Evolutionary conservation across 1,140 invertebrate species (phyloP), one percentile per base, ranked within the genome.

Genomic region (Drosophila tsacasi): DNA sequence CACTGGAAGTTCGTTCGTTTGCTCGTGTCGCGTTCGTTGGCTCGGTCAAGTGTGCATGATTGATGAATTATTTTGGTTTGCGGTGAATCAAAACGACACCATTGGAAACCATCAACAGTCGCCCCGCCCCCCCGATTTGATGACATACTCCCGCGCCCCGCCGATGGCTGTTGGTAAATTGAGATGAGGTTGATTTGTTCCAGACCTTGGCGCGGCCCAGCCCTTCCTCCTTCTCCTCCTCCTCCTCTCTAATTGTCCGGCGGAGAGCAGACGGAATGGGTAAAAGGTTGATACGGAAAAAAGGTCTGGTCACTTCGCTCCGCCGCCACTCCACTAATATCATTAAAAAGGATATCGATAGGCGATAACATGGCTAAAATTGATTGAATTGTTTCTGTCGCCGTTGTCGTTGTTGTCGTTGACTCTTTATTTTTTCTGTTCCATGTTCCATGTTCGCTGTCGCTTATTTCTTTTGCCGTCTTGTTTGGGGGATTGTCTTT

Each of bases 61-160:
- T 90, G 85, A 90, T 90, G 85, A 91, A 90, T 76, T 90, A 90
- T 91, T 90, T 90, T 85, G 86, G 82, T 90, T 82, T 91, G 85
- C 85, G 85, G 85, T 82, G 79, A 82, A 90, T 90, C 85, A 90
- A 90, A 90, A 90, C 85, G 79, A 91, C 86, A 91, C 79, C 86
- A 90, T 69, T 81, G 78, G 35, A 57, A 55, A 39, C 52, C 32
- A 81, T 54, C 40, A 62, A 63, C 58, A 23, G 7, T 12, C 19
- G 42, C 19, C 13, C 42, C 8, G 40, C n/a, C n/a, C 8, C 69
- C 58, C 57, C 76, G 35, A 68, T 81, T 84, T 84, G 85, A 84
- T 84, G 84, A 89, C 85, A 89, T 84, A 89, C 80, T 89, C 80
- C 65, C 83, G 59, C 58, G 40, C 30, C 62, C 58, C 8, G 9